Evolutionary conservation across 37 sponge, comb jelly and placozoan species (phyloP), one percentile per base, ranked within the genome.

Genomic region (Halichondria panicea): DNA sequence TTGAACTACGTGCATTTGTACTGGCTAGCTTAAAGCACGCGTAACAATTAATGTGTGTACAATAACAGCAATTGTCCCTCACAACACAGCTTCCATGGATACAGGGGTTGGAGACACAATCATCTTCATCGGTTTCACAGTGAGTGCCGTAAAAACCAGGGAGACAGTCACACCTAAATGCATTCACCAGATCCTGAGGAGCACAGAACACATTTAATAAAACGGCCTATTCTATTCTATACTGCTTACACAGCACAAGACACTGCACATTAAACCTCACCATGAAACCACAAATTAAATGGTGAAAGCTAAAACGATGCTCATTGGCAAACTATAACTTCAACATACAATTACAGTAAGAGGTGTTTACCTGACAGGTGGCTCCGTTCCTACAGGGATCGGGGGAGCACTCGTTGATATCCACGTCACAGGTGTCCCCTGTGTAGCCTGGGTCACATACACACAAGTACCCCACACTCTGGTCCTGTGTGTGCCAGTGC

Each of bases 361-460:
- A 27, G 3, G 9, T 9, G 3, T 25, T 55, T 25, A 66, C 74
- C 28, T 3, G 22, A 33, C 74, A 73, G 15, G 58, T 57, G n/a
- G 34, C 74, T 19, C 74, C 74, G 37, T 73, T 73, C 37, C 19
- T 1, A 55, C 74, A 73, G 40, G 56, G 74, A 7, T 73, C 57
- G 3, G 54, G 52, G 39, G 6, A 39, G 37, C 74, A 73, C 24
- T 73, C 74, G 40, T 73, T 43, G 39, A 73, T 73, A 41, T 73
- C 57, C 12, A 73, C 19, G 39, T 27, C 38, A 8, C 67, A 66
- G n/a, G n/a, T n/a, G n/a, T n/a, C n/a, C n/a, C n/a, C n/a, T n/a
- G n/a, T n/a, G n/a, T n/a, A n/a, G n/a, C n/a, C n/a, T n/a, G n/a
- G n/a, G n/a, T n/a, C n/a, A n/a, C n/a, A n/a, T n/a, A n/a, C n/a